Conservation (phyloP, 2,888 invertebrate genomes). For the Sarcophaga variegata region DNA sequence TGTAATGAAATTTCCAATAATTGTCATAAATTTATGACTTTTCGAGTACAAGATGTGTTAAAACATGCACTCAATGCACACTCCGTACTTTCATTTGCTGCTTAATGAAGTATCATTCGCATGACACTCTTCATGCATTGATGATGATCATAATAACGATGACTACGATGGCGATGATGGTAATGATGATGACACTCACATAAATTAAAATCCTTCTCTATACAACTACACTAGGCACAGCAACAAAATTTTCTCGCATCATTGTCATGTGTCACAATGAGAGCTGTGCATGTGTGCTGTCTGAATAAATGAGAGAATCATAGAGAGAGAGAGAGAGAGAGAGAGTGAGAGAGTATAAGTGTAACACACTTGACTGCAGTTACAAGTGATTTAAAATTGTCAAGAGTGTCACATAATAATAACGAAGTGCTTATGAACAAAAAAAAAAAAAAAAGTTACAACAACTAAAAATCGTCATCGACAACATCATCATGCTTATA, state of each 20-base stretch:
- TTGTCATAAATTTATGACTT: constrained; percentile 41
- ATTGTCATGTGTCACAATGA: constrained; percentile 35
- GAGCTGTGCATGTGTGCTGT: constrained; percentile 6
- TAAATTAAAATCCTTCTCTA: constrained; percentile 44
- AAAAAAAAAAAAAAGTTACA: constrained; percentile 28
- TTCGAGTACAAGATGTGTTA: background rate
- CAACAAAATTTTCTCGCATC: constrained; percentile 29
- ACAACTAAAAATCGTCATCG: constrained; percentile 3
- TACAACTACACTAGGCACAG: background rate
- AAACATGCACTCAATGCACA: background rate
- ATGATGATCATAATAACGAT: background rate
- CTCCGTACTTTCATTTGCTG: background rate
- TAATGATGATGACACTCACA: constrained; percentile 9
- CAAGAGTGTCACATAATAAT: constrained; percentile 69
- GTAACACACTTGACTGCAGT: constrained; percentile 70
- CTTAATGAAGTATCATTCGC: constrained; percentile 52
- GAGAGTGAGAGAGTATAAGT: constrained; percentile 41
- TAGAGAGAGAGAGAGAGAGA: constrained; percentile 10
- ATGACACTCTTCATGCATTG: constrained; percentile 21
- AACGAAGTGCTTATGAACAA: constrained; percentile 59
- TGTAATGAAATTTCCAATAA: constrained; percentile 35
- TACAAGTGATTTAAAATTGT: constrained; percentile 71
- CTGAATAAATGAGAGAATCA: background rate
- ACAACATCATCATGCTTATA: background rate
- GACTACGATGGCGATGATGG: too few species aligned